Percentiles rank a stretch among this genome's conserved stretches.
These are phyloP conservation scores for Oryzias dopingdopingensis DNA, from an alignment of 2,797 vertebrate species.

Conservation along the genomic window DNA sequence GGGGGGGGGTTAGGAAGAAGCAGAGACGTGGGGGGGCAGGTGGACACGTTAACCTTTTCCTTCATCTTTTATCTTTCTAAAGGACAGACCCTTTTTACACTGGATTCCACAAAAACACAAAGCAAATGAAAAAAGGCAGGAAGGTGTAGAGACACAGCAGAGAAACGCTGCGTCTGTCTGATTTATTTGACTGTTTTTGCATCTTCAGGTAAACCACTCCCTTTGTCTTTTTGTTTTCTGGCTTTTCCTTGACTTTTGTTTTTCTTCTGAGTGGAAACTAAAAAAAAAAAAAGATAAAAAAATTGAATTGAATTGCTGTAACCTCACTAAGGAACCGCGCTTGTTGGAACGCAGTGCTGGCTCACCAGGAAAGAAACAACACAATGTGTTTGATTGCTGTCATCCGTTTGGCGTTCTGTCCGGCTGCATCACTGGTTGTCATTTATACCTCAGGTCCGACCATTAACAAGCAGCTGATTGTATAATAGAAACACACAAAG, in stretches of 20 bases:
- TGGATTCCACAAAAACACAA: slow-evolving; percentile 58
- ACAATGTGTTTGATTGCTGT: slow-evolving; percentile 53
- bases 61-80: slow-evolving; percentile 55
- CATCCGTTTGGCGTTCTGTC: slow-evolving; percentile 43
- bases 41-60: slow-evolving; percentile 73
- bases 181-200: slow-evolving; percentile 66
- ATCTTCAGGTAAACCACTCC: slow-evolving; percentile 54
- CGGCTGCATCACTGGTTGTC: slow-evolving; percentile 75
- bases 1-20: slow-evolving; percentile 26
- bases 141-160: slow-evolving; percentile 61
- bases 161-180: slow-evolving; percentile 58
- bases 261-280: slow-evolving; percentile 49
- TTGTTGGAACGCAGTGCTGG: slow-evolving; percentile 32
- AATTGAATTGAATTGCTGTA: slow-evolving; percentile 66
- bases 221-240: slow-evolving; percentile 35
- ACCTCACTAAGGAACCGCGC: slow-evolving; percentile 68
- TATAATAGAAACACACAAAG: slow-evolving; percentile 59
- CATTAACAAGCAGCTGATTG: slow-evolving; percentile 80
- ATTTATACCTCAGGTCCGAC: slow-evolving; percentile 81
- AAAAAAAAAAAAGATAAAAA: slow-evolving; percentile 23
- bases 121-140: slow-evolving; percentile 15
- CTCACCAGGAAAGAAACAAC: slow-evolving; percentile 42
- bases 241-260: slow-evolving; percentile 31
- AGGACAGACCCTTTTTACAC: slow-evolving; percentile 41
- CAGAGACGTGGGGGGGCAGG: slow-evolving; percentile 68